Conservation (phyloP, 2,888 invertebrate genomes). For the Phoenoteleia sp. region DNA sequence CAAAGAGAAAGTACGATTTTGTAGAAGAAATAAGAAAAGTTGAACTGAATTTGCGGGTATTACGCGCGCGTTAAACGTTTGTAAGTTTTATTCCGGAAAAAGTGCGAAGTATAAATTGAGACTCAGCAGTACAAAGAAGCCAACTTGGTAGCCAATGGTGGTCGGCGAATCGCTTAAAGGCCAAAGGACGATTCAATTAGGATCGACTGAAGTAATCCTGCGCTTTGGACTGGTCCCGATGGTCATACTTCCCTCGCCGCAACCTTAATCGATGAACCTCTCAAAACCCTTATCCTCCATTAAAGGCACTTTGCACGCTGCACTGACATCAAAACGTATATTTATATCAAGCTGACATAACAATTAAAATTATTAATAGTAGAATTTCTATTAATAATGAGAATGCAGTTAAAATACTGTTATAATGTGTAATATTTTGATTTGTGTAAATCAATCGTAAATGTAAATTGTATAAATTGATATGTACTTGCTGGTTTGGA, state of each 20-base stretch:
- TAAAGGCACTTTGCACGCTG: conserved; percentile 76
- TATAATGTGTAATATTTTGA: too few species aligned
- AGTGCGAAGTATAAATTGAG: conserved; percentile 64
- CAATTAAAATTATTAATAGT: too few species aligned
- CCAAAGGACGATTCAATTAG: conserved; percentile 86
- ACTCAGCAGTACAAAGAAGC: conserved; percentile 47
- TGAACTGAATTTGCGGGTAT: conserved; percentile 33
- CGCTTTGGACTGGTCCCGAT: conserved; percentile 80
- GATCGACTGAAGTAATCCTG: conserved; percentile 84
- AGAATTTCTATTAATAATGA: too few species aligned
- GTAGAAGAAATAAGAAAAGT: conserved; percentile 12
- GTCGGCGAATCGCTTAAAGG: conserved; percentile 82
- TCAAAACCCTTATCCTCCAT: conserved; percentile 79
- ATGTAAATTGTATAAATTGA: too few species aligned
- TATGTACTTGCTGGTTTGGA: too few species aligned
- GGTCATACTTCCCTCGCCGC: conserved; percentile 76
- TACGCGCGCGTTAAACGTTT: conserved; percentile 57
- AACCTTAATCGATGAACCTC: conserved; percentile 79
- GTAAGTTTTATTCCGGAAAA: conserved; percentile 47
- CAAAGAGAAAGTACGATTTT: background rate
- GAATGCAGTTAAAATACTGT: too few species aligned
- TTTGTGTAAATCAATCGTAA: too few species aligned
- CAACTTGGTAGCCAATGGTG: conserved; percentile 54
- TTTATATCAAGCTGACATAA: too few species aligned
- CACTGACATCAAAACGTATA: conserved; percentile 49